Base-by-base conservation (phyloP, 2,888 invertebrate genomes). In the Anoncus sp. region DNA sequence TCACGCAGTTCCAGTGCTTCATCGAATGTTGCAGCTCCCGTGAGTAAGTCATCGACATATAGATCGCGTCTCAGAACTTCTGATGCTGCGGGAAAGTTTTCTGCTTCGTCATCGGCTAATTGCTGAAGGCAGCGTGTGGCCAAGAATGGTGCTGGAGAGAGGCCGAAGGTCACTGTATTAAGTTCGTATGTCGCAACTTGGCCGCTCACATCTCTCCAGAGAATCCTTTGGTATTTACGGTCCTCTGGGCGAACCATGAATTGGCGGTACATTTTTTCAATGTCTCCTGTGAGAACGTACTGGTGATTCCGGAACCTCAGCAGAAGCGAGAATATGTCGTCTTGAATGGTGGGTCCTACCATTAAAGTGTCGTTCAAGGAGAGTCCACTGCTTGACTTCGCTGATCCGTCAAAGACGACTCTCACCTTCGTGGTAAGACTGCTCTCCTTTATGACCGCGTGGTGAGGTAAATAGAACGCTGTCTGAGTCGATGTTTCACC, bases 181-280 rank as follows among this genome's bases (percentile, higher is more conserved):
- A 85, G 45, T 18, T 84, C 55, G n/a, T 80, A 86, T 0, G 53
- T 67, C 0, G 60, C 24, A 1, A 85, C 31, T 6, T 57, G 9
- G 12, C 72, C 75, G 14, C 59, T 31, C 1, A 75, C 27, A 5
- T 73, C 40, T 0, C 76, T 51, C 88, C 88, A 90, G 0, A 90
- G 12, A 12, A 90, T 88, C 2, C 83, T 69, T 24, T 87, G 86
- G 24, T 73, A 84, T 12, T 82, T 78, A 1, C 80, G 47, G 74
- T 88, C 85, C 5, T 82, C 77, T 0, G 62, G 60, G 3, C 45
- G 62, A 0, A 84, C 57, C 1, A 22, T 10, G 1, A 87, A 40
- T 63, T 85, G 84, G 0, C 87, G 79, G 43, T 86, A 90, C 86
- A 87, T 88, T 70, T 88, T 86, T 2, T 81, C 84, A 24, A 90